These are phyloP conservation scores for Xyrauchen texanus DNA, from an alignment of 2,113 vertebrate genomes.

Conservation along the genomic window DNA sequence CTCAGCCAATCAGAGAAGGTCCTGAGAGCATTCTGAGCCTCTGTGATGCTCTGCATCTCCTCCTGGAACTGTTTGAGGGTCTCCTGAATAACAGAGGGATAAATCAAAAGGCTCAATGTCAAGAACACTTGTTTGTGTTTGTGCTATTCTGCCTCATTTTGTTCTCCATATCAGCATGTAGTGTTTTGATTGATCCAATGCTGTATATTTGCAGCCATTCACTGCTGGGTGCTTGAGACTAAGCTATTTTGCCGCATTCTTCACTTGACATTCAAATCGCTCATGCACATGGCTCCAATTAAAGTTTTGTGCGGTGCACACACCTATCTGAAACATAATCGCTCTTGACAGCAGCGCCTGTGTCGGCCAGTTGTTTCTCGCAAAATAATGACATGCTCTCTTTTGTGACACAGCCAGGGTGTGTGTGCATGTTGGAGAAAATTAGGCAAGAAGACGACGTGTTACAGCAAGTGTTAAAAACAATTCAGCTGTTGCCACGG, in stretches of 20 bases:
- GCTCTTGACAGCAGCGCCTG: slow-evolving; percentile 64
- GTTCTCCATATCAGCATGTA: slow-evolving; percentile 10
- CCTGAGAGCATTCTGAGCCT: slow-evolving; percentile 82
- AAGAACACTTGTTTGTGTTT: background rate
- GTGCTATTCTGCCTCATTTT: no score
- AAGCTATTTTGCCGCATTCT: slow-evolving; percentile 61
- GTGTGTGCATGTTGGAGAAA: slow-evolving; percentile 46
- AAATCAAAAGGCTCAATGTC: slow-evolving; percentile 16
- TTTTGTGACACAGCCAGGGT: slow-evolving; percentile 33
- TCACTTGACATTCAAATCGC: slow-evolving; percentile 71
- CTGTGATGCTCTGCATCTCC: slow-evolving; percentile 85
- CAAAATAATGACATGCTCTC: slow-evolving; percentile 68
- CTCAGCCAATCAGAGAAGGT: slow-evolving; percentile 86
- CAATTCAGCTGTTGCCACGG: slow-evolving; percentile 61
- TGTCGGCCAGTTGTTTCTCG: slow-evolving; percentile 64
- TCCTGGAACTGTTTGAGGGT: slow-evolving; percentile 89
- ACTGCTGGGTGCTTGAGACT: slow-evolving; percentile 3
- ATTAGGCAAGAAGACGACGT: slow-evolving; percentile 42
- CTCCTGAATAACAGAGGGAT: slow-evolving; percentile 74
- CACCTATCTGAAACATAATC: slow-evolving; percentile 59
- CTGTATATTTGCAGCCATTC: background rate
- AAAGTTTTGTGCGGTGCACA: slow-evolving; percentile 60
- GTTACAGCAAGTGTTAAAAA: slow-evolving; percentile 72
- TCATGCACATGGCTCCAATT: slow-evolving; percentile 71
- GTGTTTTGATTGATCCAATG: slow-evolving; percentile 29